phyloP scores from a whole-genome alignment of 2,888 invertebrate species.

The Plemyria rubiginata region DNA sequence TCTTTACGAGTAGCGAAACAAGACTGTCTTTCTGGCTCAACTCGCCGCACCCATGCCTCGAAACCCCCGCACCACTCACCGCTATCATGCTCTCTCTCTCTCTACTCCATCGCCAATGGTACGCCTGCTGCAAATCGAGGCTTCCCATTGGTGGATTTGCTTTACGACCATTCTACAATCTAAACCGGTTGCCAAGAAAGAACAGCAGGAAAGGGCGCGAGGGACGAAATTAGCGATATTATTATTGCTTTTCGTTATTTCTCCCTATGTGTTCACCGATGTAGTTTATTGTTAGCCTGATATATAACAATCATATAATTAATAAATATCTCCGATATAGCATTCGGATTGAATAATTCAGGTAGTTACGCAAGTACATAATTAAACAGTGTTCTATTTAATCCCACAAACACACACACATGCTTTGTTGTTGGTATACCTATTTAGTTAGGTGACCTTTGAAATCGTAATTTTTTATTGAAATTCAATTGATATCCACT shows the following conservation, averaged over 20 bases:
- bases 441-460: too few species aligned
- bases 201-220: slow-evolving; percentile 78
- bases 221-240: slow-evolving; percentile 73
- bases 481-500: too few species aligned
- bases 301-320: too few species aligned
- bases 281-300: not conserved
- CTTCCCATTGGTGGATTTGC: slow-evolving; percentile 66
- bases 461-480: too few species aligned
- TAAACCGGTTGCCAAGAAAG: slow-evolving; percentile 82
- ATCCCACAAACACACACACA: too few species aligned
- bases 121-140: slow-evolving; percentile 65
- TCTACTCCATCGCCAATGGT: slow-evolving; percentile 75
- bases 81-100: slow-evolving; percentile 48
- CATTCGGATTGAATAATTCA: too few species aligned
- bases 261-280: slow-evolving; percentile 42
- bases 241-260: slow-evolving; percentile 66
- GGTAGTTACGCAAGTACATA: too few species aligned
- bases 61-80: slow-evolving; percentile 58
- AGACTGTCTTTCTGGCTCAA: slow-evolving; percentile 66
- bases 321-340: too few species aligned
- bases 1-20: slow-evolving; percentile 80
- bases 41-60: slow-evolving; percentile 71
- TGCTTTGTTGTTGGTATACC: too few species aligned
- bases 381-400: too few species aligned
- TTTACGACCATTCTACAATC: slow-evolving; percentile 79